A percentile compares a stretch with the other conserved stretches of the same genome.
phyloP scores from a whole-genome alignment of 2,113 vertebrate species.

The Chaetodon auriga region DNA sequence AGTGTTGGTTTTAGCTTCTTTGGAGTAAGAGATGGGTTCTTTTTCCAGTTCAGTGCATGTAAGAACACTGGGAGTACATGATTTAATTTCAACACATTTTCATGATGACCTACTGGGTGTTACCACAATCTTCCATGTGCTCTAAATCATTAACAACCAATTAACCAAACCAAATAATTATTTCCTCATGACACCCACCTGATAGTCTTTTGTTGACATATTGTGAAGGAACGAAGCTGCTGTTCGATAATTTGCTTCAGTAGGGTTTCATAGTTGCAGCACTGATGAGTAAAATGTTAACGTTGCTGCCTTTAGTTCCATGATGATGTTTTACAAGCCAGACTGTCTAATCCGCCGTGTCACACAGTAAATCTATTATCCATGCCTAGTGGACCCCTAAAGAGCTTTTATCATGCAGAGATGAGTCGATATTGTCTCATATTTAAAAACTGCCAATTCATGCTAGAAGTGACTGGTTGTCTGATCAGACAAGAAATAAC shows the following conservation, averaged over 20 bases:
- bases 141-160: no score
- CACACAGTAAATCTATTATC: conserved; percentile 23
- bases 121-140: not conserved
- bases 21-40: not conserved
- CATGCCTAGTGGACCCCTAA: not conserved
- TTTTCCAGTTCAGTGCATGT: not conserved
- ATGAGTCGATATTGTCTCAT: conserved; percentile 14
- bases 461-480: not conserved
- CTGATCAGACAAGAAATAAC: conserved; percentile 26
- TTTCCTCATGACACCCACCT: no score
- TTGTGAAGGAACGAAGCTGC: no score
- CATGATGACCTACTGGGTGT: not conserved
- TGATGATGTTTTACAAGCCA: conserved; percentile 10
- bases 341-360: conserved; percentile 17
- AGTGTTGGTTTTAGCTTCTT: conserved; percentile 10
- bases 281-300: not conserved
- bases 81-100: not conserved
- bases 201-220: no score
- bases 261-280: not conserved
- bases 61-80: not conserved
- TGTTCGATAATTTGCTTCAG: no score
- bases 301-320: conserved; percentile 2
- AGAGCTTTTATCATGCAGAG: conserved; percentile 11
- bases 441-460: conserved; percentile 25
- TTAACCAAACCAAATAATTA: no score